Conservation (phyloP, 2,888 invertebrate genomes). For the Stenchaetothrips biformis region DNA sequence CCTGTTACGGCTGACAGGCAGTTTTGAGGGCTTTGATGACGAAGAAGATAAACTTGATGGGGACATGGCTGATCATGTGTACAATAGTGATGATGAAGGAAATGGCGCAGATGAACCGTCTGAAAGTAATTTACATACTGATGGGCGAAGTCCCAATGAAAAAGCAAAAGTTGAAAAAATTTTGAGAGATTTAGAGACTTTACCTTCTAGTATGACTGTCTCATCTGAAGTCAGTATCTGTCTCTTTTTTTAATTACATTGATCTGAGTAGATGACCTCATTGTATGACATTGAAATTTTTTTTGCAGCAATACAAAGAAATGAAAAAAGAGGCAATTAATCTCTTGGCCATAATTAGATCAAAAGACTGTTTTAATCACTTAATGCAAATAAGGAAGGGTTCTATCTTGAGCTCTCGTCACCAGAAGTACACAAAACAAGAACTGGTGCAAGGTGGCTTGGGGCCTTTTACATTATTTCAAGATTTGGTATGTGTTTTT, state of each 20-base stretch:
- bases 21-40: neutral
- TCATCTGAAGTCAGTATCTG: neutral
- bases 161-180: neutral
- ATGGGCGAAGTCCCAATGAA: neutral
- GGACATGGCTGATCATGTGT: neutral
- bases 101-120: neutral
- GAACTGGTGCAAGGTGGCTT: neutral
- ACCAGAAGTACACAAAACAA: neutral
- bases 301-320: neutral
- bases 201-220: neutral
- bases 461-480: neutral
- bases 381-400: neutral
- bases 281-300: neutral
- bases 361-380: constrained; percentile 1
- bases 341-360: neutral
- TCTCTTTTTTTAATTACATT: neutral
- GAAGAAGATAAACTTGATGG: neutral
- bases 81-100: neutral
- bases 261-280: neutral
- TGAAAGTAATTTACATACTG: no score
- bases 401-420: neutral
- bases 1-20: neutral
- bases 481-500: neutral
- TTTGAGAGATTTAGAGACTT: neutral
- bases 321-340: neutral